Base-by-base conservation (phyloP, 1,140 invertebrate species). In the Lethrus apterus region DNA sequence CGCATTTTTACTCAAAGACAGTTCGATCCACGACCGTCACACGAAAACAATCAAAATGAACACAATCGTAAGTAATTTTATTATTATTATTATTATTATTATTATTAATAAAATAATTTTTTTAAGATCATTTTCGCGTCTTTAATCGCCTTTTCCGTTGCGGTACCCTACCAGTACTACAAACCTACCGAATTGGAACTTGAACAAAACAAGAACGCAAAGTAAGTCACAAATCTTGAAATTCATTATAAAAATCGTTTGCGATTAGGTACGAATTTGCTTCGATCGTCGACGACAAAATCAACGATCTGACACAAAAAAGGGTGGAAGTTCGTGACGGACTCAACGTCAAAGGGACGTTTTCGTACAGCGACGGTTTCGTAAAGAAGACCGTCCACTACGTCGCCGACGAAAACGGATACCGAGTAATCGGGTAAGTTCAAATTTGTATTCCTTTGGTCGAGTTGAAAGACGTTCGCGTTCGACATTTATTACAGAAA, bases 391-490 rank as follows among this genome's bases (percentile, higher is more conserved):
- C 62, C 1, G 73, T 78, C 0, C 57, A 70, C 38, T 78, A 78
- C 47, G 67, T 69, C 36, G 75, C 75, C 51, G 75, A 78, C 55
- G 69, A 78, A 51, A 68, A 74, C 45, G 76, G 76, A 47, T 78
- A 76, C 57, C 59, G 75, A 50, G 68, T 78, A 20, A 46, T 73
- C 4, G 71, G 63, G 71, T 74, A 61, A 70, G 66, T 65, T 11
- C n/a, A 44, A 4, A n/a, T n/a, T n/a, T n/a, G n/a, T n/a, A n/a
- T n/a, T n/a, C n/a, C n/a, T n/a, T n/a, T n/a, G n/a, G n/a, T n/a
- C n/a, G n/a, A n/a, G n/a, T n/a, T n/a, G n/a, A n/a, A n/a, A n/a
- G n/a, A n/a, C n/a, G n/a, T n/a, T n/a, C n/a, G n/a, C n/a, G n/a
- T n/a, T n/a, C 24, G 24, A 8, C 24, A n/a, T 29, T 29, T 20